Evolutionary conservation across 2,113 vertebrate genomes (phyloP).

Genomic region (Crypturellus undulatus): DNA sequence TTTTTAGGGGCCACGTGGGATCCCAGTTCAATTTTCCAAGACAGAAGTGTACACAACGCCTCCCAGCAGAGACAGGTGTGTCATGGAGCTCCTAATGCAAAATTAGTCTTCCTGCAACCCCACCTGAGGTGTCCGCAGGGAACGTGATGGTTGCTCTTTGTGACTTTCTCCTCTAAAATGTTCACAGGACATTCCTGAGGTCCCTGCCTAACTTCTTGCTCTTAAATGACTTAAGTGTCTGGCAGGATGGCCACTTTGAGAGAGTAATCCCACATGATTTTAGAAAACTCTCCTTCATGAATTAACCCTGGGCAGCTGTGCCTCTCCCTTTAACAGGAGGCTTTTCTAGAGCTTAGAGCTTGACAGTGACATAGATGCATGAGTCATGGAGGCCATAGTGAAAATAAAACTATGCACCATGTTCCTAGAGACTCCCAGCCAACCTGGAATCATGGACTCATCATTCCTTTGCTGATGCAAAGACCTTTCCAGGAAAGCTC

Average conservation of each 20-base stretch:
- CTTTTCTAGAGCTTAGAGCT: background rate
- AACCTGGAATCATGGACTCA: fast-evolving
- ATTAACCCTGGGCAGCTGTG: background rate
- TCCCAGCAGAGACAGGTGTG: background rate
- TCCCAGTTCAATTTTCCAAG: too few species aligned
- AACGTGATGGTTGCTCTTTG: background rate
- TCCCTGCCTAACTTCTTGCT: background rate
- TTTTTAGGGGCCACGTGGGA: background rate
- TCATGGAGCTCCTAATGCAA: background rate
- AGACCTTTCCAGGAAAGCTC: background rate
- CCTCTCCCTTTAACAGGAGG: background rate
- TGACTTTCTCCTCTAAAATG: background rate
- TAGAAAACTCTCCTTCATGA: background rate
- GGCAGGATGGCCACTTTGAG: background rate
- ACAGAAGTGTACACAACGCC: too few species aligned
- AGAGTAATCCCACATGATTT: background rate
- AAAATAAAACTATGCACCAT: background rate
- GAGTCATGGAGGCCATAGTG: fast-evolving
- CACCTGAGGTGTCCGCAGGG: background rate
- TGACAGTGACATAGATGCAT: fast-evolving
- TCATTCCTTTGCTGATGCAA: background rate
- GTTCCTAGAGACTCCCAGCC: background rate
- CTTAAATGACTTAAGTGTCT: background rate
- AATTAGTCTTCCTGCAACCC: background rate
- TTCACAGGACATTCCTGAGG: background rate